Evolutionary conservation across 2,113 vertebrate genomes (phyloP).

Genomic region (Alouatta palliata): DNA sequence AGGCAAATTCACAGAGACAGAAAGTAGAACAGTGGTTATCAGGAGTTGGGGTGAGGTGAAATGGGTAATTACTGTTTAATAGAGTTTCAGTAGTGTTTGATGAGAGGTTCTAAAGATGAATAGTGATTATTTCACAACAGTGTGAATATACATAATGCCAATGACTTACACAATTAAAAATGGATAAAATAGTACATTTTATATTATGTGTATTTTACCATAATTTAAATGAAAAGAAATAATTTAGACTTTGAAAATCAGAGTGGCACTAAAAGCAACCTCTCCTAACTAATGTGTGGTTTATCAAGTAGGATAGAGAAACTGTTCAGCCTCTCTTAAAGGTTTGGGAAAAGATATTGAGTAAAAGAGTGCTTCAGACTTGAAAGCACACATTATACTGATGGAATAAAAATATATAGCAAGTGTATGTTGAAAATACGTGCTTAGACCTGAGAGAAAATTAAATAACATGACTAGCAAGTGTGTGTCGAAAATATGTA

Average conservation of each 20-base stretch:
- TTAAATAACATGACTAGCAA: background rate
- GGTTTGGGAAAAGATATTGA: background rate
- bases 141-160: no score
- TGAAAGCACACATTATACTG: background rate
- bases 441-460: background rate
- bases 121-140: no score
- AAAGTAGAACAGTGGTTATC: background rate
- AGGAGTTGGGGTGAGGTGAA: background rate
- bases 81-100: background rate
- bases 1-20: background rate
- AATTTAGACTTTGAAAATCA: background rate
- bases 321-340: background rate
- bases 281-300: background rate
- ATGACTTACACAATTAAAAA: background rate
- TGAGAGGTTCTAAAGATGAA: background rate
- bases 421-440: background rate
- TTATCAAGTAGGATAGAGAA: background rate
- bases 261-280: rapidly evolving
- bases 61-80: background rate
- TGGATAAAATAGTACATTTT: background rate
- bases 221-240: background rate
- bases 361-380: background rate
- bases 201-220: background rate
- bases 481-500: background rate
- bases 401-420: background rate